phyloP scores from a whole-genome alignment of 2,888 invertebrate species.

The Apotomis capreana region DNA sequence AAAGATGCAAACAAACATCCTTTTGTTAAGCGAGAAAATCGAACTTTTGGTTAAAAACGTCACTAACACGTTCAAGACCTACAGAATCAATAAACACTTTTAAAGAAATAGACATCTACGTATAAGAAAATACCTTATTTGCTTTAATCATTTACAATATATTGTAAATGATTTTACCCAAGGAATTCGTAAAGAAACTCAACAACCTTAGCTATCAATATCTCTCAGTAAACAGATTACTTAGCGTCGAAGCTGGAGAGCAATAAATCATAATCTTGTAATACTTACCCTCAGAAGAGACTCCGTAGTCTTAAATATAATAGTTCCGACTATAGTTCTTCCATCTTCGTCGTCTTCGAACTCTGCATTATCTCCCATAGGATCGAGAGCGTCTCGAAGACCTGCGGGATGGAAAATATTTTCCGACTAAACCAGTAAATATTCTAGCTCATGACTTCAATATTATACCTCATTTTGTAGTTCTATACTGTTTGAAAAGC shows the following conservation, averaged over 20 bases:
- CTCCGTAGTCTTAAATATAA: constrained; percentile 74
- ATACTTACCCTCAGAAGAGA: constrained; percentile 71
- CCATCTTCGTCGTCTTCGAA: constrained; percentile 78
- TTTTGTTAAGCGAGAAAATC: too few relatives aligned
- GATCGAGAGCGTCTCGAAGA: constrained; percentile 67
- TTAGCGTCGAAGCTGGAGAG: neutral
- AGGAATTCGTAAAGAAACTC: too few relatives aligned
- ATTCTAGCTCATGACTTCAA: constrained; percentile 12
- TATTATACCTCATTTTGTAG: constrained; percentile 16
- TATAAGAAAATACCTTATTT: too few relatives aligned
- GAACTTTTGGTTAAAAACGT: too few relatives aligned
- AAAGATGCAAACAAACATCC: too few relatives aligned
- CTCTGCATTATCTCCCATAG: constrained; percentile 66
- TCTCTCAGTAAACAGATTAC: neutral
- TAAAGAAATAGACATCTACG: too few relatives aligned
- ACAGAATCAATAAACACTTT: too few relatives aligned
- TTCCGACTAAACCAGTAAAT: constrained; percentile 31
- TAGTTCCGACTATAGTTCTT: constrained; percentile 72
- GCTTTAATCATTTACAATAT: too few relatives aligned
- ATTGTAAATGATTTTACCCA: too few relatives aligned
- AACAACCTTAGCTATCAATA: neutral
- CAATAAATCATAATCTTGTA: constrained; percentile 1
- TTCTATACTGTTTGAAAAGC: constrained; percentile 26
- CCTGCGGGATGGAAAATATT: constrained; percentile 52
- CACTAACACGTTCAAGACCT: too few relatives aligned